Conservation (phyloP, 1,140 invertebrate genomes). For the Zaprionus davidi region DNA sequence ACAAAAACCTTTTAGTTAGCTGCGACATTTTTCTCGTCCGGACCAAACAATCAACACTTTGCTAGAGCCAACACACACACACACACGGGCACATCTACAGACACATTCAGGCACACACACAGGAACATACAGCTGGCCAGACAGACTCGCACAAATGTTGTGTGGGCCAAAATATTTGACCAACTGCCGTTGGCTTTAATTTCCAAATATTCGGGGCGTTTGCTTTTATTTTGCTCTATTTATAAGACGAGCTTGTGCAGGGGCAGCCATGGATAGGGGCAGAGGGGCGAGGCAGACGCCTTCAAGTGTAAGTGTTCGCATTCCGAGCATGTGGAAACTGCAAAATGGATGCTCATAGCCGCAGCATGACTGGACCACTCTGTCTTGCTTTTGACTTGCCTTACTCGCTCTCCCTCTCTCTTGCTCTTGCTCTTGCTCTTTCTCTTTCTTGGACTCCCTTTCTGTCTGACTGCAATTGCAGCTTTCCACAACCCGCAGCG, state of each 20-base stretch:
- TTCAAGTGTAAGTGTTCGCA: slow-evolving; percentile 77
- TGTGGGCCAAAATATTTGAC: slow-evolving; percentile 67
- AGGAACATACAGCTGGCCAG: neutral
- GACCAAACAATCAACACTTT: slow-evolving; percentile 71
- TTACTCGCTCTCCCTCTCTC: slow-evolving; percentile 2
- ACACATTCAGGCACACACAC: neutral
- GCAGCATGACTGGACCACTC: slow-evolving; percentile 16
- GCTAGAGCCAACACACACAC: slow-evolving; percentile 23
- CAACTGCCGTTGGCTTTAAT: slow-evolving; percentile 78
- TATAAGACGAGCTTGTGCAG: slow-evolving; percentile 47
- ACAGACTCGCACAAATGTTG: slow-evolving; percentile 27
- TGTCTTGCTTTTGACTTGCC: slow-evolving; percentile 13
- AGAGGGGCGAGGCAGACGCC: slow-evolving; percentile 34
- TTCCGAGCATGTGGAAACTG: slow-evolving; percentile 78
- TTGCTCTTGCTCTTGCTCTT: slow-evolving; percentile 15
- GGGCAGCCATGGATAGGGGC: neutral
- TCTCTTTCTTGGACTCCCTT: neutral
- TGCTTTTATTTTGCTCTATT: slow-evolving; percentile 68
- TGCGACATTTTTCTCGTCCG: slow-evolving; percentile 59
- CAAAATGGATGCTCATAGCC: slow-evolving; percentile 67
- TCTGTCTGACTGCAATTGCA: slow-evolving; percentile 31
- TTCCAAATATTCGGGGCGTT: slow-evolving; percentile 66
- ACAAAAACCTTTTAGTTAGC: slow-evolving; percentile 41
- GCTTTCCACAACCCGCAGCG: slow-evolving; percentile 21
- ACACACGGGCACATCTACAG: neutral